Evolutionary conservation across 2,113 vertebrate species (phyloP).

Genomic region (Alces alces): DNA sequence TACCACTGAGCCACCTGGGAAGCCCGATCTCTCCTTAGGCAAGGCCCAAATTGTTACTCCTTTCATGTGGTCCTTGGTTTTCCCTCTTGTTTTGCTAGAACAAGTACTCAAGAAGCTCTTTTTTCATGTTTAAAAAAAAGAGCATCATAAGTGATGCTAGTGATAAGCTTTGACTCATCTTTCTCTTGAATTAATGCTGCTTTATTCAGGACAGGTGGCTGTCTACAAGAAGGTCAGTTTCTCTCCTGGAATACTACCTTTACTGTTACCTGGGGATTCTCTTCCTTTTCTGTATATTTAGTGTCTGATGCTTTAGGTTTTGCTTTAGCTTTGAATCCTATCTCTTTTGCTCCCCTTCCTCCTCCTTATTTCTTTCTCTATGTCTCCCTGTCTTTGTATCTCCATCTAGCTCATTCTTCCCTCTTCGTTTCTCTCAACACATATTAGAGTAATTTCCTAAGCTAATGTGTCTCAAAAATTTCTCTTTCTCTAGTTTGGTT

Average conservation of each 20-base stretch:
- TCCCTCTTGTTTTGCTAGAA: neutral
- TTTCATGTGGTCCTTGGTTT: neutral
- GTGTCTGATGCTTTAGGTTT: neutral
- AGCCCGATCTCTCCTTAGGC: neutral
- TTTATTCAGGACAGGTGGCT: neutral
- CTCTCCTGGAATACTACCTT: neutral
- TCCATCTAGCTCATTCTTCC: neutral
- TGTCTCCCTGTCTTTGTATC: neutral
- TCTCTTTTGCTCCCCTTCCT: neutral
- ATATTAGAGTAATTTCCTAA: neutral
- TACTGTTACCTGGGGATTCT: neutral
- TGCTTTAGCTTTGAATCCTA: neutral
- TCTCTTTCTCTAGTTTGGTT: neutral
- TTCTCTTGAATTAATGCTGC: neutral
- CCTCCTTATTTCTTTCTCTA: neutral
- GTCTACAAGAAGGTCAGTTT: neutral
- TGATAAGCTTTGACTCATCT: accelerated
- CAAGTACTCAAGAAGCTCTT: neutral
- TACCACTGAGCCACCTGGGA: neutral
- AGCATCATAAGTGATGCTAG: neutral
- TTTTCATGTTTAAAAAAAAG: neutral
- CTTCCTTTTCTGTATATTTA: neutral
- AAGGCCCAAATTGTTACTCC: neutral
- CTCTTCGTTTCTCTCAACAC: neutral
- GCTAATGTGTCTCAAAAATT: neutral